phyloP scores from a whole-genome alignment of 2,888 invertebrate species.

The Pachydiplax longipennis region DNA sequence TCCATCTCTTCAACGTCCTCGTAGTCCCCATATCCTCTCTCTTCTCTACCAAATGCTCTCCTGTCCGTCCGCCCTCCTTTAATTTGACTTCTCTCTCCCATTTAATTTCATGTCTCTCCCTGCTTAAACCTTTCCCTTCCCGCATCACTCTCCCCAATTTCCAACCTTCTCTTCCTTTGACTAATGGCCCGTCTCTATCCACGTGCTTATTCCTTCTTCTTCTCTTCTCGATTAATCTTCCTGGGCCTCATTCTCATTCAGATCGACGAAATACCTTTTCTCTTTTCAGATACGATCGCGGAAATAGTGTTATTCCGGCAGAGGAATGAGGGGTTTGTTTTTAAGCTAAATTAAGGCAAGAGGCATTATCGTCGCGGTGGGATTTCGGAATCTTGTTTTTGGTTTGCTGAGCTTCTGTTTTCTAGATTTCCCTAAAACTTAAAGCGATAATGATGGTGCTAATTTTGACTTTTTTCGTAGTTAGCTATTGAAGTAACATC shows the following conservation, averaged over 20 bases:
- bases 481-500: too few species aligned
- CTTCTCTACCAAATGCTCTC: not conserved
- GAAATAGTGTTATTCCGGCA: not conserved
- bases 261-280: not conserved
- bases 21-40: not conserved
- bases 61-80: not conserved
- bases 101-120: not conserved
- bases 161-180: constrained; percentile 1
- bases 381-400: not conserved
- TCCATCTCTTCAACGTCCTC: not conserved
- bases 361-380: not conserved
- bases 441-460: too few species aligned
- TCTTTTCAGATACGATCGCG: not conserved
- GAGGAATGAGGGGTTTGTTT: not conserved
- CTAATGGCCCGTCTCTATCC: constrained; percentile 8
- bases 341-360: not conserved
- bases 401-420: not conserved
- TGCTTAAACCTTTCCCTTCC: not conserved
- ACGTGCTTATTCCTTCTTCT: not conserved
- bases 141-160: not conserved
- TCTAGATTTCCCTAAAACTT: too few species aligned
- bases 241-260: not conserved
- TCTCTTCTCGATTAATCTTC: not conserved
- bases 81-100: not conserved
- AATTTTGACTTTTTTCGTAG: too few species aligned